A percentile compares a stretch with the other conserved stretches of the same genome.
Conservation (phyloP, 2,888 invertebrate species). For the Tipula lateralis region DNA sequence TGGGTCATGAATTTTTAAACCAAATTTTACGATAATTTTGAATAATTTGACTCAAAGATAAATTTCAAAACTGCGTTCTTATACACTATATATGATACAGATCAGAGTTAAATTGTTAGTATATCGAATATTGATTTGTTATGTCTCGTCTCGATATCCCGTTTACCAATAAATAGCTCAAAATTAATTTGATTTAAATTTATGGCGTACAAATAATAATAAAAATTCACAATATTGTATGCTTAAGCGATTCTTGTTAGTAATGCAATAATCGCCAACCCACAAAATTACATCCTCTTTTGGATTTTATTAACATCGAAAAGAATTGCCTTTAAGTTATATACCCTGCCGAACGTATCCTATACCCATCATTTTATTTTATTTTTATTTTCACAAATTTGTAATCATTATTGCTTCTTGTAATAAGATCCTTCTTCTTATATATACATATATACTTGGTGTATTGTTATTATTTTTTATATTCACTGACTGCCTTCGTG, state of each 20-base stretch:
- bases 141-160: background rate
- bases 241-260: background rate
- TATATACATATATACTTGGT: no score
- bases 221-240: background rate
- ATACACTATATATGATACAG: no score
- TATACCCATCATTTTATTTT: background rate
- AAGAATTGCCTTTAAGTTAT: background rate
- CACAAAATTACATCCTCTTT: background rate
- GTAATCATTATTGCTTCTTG: background rate
- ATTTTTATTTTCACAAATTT: conserved; percentile 19
- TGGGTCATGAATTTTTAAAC: background rate
- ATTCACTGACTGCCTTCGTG: background rate
- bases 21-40: background rate
- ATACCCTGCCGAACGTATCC: background rate
- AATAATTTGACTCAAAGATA: background rate
- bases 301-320: background rate
- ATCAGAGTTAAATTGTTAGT: no score
- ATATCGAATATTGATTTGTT: no score
- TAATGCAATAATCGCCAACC: background rate
- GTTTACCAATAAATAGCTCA: background rate
- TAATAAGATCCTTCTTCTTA: background rate
- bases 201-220: background rate
- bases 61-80: no score
- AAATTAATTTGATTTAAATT: background rate
- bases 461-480: background rate